These are phyloP conservation scores for Sebastes hubbsi DNA, from an alignment of 2,797 vertebrate species.

Conservation along the genomic window DNA sequence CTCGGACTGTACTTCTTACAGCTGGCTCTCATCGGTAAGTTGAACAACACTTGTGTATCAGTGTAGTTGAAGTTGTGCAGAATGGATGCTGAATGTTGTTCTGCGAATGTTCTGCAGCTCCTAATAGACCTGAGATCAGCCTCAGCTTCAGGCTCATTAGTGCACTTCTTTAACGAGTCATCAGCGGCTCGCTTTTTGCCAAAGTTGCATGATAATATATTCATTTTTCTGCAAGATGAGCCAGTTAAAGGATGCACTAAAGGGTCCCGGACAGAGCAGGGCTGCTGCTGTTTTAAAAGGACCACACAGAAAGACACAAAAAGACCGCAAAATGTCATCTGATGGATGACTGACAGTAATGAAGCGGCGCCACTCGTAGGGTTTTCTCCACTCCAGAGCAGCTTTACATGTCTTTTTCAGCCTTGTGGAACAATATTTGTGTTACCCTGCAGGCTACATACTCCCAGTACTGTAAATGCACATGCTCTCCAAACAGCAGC, in stretches of 20 bases:
- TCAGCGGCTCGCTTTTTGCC: neutral
- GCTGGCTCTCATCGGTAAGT: slow-evolving; percentile 79
- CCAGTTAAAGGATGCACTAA: neutral
- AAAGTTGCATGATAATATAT: slow-evolving; percentile 46
- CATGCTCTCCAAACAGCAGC: neutral
- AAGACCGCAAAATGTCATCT: neutral
- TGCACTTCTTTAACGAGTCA: neutral
- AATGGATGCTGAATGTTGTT: neutral
- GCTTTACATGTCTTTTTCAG: slow-evolving; percentile 4
- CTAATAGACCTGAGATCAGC: neutral
- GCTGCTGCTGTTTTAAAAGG: neutral
- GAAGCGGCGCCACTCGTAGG: neutral
- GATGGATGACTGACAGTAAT: slow-evolving; percentile 12
- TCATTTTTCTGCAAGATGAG: neutral
- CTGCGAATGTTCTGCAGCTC: slow-evolving; percentile 14
- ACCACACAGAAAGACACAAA: slow-evolving; percentile 26
- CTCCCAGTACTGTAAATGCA: neutral
- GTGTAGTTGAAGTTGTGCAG: slow-evolving; percentile 23
- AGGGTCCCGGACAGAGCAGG: neutral
- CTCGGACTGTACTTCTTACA: slow-evolving; percentile 77
- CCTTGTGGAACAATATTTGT: neutral
- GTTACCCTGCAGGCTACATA: neutral
- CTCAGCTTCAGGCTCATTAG: neutral
- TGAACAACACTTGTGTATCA: slow-evolving; percentile 24
- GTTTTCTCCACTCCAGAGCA: neutral